These are phyloP conservation scores for Sciurus carolinensis DNA, from an alignment of 2,797 vertebrate species.

Conservation along the genomic window DNA sequence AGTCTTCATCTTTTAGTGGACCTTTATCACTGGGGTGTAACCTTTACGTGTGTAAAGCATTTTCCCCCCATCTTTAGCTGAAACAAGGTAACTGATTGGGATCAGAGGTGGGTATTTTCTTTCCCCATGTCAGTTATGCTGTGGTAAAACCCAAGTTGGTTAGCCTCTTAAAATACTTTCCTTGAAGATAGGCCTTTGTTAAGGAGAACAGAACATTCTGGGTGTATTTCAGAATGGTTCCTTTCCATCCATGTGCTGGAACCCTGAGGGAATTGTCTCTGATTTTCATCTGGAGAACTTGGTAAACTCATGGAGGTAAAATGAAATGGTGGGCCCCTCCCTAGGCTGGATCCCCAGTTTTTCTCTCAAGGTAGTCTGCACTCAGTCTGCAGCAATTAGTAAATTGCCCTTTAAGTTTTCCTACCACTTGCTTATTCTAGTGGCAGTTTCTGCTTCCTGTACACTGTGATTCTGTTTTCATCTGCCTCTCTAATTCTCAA, in stretches of 20 bases:
- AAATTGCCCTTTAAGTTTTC: background rate
- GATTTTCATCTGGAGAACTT: background rate
- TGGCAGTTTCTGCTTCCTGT: background rate
- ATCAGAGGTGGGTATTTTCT: background rate
- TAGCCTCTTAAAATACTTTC: slow-evolving; percentile 48
- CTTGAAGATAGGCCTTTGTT: background rate
- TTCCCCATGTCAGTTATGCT: background rate
- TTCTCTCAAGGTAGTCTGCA: background rate
- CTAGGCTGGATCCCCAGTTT: background rate
- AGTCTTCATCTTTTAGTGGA: slow-evolving; percentile 9
- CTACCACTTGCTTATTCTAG: background rate
- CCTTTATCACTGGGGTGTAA: background rate
- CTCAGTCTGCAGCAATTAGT: background rate
- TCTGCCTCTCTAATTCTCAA: background rate
- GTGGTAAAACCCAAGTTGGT: background rate
- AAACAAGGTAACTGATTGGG: background rate
- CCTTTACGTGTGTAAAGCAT: background rate
- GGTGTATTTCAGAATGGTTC: slow-evolving; percentile 2
- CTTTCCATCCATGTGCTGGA: background rate
- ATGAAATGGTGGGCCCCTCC: background rate
- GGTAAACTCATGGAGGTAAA: background rate
- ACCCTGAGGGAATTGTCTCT: background rate
- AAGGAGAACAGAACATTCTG: background rate
- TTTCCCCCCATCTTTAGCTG: background rate
- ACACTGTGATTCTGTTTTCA: slow-evolving; percentile 1